Base-by-base conservation (phyloP, 2,113 vertebrate species). In the Marmota monax region DNA sequence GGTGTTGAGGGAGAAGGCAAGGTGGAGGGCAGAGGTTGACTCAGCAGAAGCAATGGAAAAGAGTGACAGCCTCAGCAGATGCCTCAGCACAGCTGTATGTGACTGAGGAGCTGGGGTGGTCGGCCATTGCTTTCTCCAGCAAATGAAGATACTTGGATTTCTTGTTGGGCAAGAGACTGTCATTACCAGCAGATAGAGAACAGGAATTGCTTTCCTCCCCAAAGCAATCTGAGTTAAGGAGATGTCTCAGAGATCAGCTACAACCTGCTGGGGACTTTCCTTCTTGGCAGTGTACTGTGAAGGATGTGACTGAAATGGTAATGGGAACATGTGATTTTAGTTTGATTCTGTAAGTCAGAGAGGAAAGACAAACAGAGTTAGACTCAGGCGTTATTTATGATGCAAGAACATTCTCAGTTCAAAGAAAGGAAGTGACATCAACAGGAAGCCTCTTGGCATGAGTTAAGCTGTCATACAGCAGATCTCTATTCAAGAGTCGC, bases 311-410 rank as follows among this genome's bases (percentile, higher is more conserved):
- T 23, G 25, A 72, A 69, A 73, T 32, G 37, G 45, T 37, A 11
- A 69, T 65, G 34, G 61, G 18, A 65, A 11, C 58, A n/a, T 58
- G 29, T 53, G 53, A 37, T 67, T 20, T 14, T 32, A n/a, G 83
- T n/a, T 85, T 37, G 12, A n/a, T 65, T 85, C 78, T 84, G 20
- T 42, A 85, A 83, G 70, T 85, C 73, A 87, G 93, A 96, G 45
- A 51, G 39, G 86, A 82, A 85, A 77, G n/a, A n/a, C n/a, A 18
- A 53, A 45, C 45, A 4, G 25, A 29, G 12, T 27, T 42, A 39
- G 65, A 91, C 20, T 45, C 37, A 37, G 45, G 85, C 10, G n/a
- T 88, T 51, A 83, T 82, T 42, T 69, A 45, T 84, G 32, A 76
- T 53, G 4, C 25, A 20, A 39, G 53, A 51, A 61, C 5, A 42